Conservation (phyloP, 2,888 invertebrate genomes). For the Hoplodrina ambigua region DNA sequence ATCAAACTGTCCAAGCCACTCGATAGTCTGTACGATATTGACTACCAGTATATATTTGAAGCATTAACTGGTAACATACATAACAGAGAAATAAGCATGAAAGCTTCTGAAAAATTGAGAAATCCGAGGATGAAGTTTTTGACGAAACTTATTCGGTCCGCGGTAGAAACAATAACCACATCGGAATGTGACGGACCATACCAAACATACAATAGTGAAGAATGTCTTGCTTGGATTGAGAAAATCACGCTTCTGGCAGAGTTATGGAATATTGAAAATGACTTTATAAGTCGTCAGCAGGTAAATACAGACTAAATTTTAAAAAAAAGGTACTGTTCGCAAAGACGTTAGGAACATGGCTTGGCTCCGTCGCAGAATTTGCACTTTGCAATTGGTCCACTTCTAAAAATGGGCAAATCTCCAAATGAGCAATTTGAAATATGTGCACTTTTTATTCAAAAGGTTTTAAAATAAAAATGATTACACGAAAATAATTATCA, state of each 20-base stretch:
- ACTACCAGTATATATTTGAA: conserved; percentile 91
- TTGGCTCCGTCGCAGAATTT: no score
- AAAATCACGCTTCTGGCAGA: conserved; percentile 93
- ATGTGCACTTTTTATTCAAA: no score
- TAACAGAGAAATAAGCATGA: conserved; percentile 90
- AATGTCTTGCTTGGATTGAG: conserved; percentile 92
- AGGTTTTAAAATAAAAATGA: no score
- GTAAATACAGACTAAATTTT: conserved; percentile 75
- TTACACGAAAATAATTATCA: no score
- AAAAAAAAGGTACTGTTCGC: no score
- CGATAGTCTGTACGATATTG: conserved; percentile 94
- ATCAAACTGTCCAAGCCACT: conserved; percentile 93
- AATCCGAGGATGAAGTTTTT: conserved; percentile 93
- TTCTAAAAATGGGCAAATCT: no score
- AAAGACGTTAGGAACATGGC: no score
- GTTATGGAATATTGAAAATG: conserved; percentile 94
- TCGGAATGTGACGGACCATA: conserved; percentile 88
- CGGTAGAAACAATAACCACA: conserved; percentile 93
- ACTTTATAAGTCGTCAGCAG: conserved; percentile 94
- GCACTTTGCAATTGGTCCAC: no score
- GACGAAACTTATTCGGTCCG: conserved; percentile 93
- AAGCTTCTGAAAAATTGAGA: conserved; percentile 93
- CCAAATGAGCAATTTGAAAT: no score
- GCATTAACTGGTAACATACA: conserved; percentile 81
- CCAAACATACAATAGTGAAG: conserved; percentile 81